Evolutionary conservation across 2,888 invertebrate genomes (phyloP).

Genomic region (Scaptomyza polygonia): DNA sequence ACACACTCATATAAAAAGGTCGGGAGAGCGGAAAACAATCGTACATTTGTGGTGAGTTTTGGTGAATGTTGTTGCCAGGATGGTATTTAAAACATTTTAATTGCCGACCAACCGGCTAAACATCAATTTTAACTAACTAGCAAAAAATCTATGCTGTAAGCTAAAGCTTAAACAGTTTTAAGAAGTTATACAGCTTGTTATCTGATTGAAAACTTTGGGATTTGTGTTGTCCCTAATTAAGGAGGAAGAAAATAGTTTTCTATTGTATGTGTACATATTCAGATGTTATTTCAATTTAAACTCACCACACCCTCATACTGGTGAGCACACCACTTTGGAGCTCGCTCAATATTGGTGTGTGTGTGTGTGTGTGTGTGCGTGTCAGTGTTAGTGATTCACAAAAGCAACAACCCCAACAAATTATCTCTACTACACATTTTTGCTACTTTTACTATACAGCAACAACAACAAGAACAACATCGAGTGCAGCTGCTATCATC

Average conservation of each 20-base stretch:
- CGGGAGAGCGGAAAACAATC: constrained; percentile 66
- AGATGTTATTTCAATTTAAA: constrained; percentile 54
- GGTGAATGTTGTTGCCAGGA: constrained; percentile 54
- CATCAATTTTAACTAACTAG: constrained; percentile 3
- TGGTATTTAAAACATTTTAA: constrained; percentile 47
- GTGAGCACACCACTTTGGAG: constrained; percentile 46
- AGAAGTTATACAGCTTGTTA: constrained; percentile 18
- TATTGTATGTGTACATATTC: constrained; percentile 31
- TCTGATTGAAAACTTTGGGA: constrained; percentile 7
- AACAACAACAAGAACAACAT: constrained; percentile 24
- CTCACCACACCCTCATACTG: constrained; percentile 57
- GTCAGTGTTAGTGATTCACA: constrained; percentile 64
- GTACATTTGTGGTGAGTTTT: constrained; percentile 66
- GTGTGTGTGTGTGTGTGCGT: constrained; percentile 16
- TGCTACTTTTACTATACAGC: constrained; percentile 60
- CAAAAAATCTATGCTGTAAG: background rate
- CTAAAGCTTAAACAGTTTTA: constrained; percentile 11
- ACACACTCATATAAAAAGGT: constrained; percentile 42
- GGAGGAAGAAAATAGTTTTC: constrained; percentile 39
- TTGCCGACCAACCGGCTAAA: constrained; percentile 43
- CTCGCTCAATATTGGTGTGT: constrained; percentile 44
- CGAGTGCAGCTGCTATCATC: constrained; percentile 56
- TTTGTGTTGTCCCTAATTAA: constrained; percentile 19
- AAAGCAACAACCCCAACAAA: constrained; percentile 72
- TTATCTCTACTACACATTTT: constrained; percentile 70